phyloP scores from a whole-genome alignment of 2,113 vertebrate species.

The Atherinomorus stipes region DNA sequence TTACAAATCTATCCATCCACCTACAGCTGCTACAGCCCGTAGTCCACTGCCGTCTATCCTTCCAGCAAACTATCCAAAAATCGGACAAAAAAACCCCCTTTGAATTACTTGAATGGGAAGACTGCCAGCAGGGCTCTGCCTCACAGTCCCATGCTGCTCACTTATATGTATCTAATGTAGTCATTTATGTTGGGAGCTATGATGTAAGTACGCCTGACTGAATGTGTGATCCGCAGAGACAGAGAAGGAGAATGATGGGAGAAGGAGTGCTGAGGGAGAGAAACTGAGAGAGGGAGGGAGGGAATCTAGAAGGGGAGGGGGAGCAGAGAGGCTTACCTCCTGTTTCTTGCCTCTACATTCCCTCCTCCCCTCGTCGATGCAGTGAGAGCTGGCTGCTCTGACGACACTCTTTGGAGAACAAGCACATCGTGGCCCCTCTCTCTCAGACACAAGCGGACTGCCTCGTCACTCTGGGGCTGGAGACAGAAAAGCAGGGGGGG shows the following conservation, averaged over 20 bases:
- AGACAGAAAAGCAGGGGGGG: constrained; percentile 32
- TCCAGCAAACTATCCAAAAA: constrained; percentile 27
- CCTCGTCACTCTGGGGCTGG: constrained; percentile 87
- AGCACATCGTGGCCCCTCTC: constrained; percentile 88
- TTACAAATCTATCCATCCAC: constrained; percentile 55
- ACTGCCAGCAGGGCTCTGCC: constrained; percentile 62
- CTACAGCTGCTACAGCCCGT: constrained; percentile 38
- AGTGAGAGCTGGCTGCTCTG: constrained; percentile 86
- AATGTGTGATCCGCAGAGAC: constrained; percentile 67
- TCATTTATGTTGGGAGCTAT: constrained; percentile 82
- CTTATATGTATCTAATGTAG: constrained; percentile 61
- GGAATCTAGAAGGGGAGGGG: constrained; percentile 45
- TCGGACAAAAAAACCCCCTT: constrained; percentile 27
- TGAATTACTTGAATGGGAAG: constrained; percentile 25
- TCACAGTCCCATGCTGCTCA: constrained; percentile 64
- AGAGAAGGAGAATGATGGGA: constrained; percentile 59
- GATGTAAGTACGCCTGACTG: constrained; percentile 78
- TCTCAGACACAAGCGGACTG: constrained; percentile 83
- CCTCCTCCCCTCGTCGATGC: constrained; percentile 74
- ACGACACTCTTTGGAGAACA: constrained; percentile 90
- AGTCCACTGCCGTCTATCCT: constrained; percentile 54
- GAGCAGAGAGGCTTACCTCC: constrained; percentile 80
- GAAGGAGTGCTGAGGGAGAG: constrained; percentile 52
- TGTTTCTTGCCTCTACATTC: constrained; percentile 66
- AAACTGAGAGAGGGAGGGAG: constrained; percentile 47